These are phyloP conservation scores for Nanger granti DNA, from an alignment of 2,113 vertebrate species.

Conservation along the genomic window DNA sequence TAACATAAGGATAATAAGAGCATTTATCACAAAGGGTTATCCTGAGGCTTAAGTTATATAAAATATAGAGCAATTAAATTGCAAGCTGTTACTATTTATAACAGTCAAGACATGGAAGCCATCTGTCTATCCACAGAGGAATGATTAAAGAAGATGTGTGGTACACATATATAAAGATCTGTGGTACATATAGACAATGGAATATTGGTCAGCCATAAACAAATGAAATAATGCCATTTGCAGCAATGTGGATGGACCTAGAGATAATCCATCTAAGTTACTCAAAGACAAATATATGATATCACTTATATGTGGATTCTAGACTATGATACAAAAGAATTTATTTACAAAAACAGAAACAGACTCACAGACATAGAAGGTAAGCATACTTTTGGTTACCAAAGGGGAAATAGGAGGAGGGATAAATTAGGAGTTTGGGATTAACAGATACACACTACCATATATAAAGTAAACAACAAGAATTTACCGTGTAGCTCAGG, in stretches of 20 bases:
- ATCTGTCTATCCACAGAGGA: background rate
- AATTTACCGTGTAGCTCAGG: background rate
- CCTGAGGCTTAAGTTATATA: background rate
- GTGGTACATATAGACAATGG: background rate
- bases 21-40: background rate
- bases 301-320: background rate
- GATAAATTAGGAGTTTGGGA: background rate
- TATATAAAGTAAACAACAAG: background rate
- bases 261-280: background rate
- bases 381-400: background rate
- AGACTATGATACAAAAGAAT: background rate
- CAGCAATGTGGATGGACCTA: background rate
- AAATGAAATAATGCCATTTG: background rate
- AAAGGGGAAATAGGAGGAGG: background rate
- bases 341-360: background rate
- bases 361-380: background rate
- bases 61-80: background rate
- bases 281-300: background rate
- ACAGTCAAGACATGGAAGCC: background rate
- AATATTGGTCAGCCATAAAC: background rate
- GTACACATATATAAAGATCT: background rate
- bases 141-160: background rate
- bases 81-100: background rate
- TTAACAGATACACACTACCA: background rate
- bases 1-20: background rate